Evolutionary conservation across 2,888 invertebrate species (phyloP).

Genomic region (Epinotia nisella): DNA sequence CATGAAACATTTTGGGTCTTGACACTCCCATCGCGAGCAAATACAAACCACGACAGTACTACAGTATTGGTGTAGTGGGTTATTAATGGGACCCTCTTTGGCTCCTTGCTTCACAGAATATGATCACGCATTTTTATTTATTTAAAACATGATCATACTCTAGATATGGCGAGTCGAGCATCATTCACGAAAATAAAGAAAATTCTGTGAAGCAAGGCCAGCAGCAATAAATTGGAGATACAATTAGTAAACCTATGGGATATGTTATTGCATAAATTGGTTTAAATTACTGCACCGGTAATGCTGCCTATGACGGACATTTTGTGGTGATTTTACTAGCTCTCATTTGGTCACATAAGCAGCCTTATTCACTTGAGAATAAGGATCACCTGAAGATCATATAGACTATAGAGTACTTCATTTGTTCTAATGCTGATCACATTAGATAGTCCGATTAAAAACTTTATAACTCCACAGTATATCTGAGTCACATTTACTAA

Average conservation of each 20-base stretch:
- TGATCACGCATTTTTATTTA: not conserved
- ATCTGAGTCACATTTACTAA: not conserved
- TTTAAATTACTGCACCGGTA: constrained; percentile 50
- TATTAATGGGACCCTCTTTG: constrained; percentile 67
- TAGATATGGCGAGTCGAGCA: not conserved
- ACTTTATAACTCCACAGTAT: not conserved
- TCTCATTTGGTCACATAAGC: not conserved
- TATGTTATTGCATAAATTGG: constrained; percentile 47
- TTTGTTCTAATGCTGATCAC: not conserved
- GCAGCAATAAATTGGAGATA: constrained; percentile 30
- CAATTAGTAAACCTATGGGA: constrained; percentile 45
- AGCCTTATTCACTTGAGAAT: not conserved
- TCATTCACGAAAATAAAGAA: not conserved
- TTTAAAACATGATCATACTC: not conserved
- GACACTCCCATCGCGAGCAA: constrained; percentile 51
- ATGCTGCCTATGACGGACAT: constrained; percentile 52
- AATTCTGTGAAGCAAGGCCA: constrained; percentile 37
- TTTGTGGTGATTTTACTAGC: constrained; percentile 45
- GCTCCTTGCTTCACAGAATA: constrained; percentile 59
- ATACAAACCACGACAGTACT: constrained; percentile 57
- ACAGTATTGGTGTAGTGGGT: constrained; percentile 79
- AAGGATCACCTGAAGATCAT: not conserved
- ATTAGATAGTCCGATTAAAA: too few species aligned
- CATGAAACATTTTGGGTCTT: constrained; percentile 10
- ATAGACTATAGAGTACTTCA: not conserved